These are phyloP conservation scores for Gymnodraco acuticeps DNA, from an alignment of 2,797 vertebrate species.

Conservation along the genomic window DNA sequence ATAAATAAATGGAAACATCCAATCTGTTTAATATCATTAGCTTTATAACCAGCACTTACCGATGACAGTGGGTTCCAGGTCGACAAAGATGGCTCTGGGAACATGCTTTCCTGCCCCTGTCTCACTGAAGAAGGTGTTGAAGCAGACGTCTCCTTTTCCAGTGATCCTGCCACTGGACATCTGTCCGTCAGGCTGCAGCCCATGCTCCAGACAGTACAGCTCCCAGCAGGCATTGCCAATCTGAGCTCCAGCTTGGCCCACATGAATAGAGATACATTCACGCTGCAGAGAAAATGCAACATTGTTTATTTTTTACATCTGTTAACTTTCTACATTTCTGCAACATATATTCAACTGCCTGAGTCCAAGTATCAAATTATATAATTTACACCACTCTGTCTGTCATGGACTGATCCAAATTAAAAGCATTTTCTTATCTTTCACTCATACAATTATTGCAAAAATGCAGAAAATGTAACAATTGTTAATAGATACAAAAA, in stretches of 20 bases:
- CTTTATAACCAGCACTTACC: constrained; percentile 74
- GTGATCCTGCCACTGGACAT: constrained; percentile 83
- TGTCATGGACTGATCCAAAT: neutral
- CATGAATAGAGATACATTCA: constrained; percentile 85
- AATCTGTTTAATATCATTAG: neutral
- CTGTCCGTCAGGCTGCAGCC: constrained; percentile 84
- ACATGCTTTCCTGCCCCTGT: constrained; percentile 91
- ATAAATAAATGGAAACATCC: neutral
- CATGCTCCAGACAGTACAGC: constrained; percentile 85
- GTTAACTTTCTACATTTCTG: constrained; percentile 2
- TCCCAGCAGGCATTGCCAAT: constrained; percentile 87
- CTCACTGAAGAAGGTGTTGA: constrained; percentile 90
- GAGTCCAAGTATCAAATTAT: neutral
- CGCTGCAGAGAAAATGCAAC: constrained; percentile 57
- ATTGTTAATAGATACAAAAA: neutral
- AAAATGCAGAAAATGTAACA: neutral
- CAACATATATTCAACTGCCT: neutral
- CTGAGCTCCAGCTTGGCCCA: constrained; percentile 85
- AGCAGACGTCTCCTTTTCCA: constrained; percentile 85
- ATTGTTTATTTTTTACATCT: neutral
- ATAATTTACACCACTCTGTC: neutral
- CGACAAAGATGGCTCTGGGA: constrained; percentile 93
- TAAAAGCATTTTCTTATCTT: neutral
- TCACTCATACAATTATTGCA: neutral
- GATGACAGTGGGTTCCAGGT: constrained; percentile 94